These are phyloP conservation scores for Esox lucius DNA, from an alignment of 2,797 vertebrate genomes.

Conservation along the genomic window DNA sequence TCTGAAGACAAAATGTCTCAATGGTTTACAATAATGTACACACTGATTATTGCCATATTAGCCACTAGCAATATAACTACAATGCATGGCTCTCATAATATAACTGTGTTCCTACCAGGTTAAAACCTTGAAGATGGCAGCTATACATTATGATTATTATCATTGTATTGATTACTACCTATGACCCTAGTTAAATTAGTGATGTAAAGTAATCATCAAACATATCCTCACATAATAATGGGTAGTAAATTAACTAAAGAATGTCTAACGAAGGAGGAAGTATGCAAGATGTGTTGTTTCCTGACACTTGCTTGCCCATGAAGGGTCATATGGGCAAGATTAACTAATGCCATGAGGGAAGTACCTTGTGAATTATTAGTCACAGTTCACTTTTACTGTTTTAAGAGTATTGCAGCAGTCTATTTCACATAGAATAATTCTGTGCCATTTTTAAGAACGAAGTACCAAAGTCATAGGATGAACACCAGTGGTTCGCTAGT, in stretches of 20 bases:
- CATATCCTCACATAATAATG: background rate
- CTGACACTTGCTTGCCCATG: background rate
- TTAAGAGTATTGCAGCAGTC: background rate
- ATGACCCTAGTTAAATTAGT: background rate
- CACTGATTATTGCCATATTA: background rate
- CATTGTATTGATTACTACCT: background rate
- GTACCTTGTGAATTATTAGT: background rate
- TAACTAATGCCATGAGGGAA: background rate
- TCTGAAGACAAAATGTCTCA: background rate
- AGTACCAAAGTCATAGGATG: background rate
- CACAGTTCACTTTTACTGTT: background rate
- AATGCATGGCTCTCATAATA: background rate
- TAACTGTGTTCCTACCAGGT: background rate
- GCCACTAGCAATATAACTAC: background rate
- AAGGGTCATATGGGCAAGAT: background rate
- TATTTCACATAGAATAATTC: background rate
- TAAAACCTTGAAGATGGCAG: background rate
- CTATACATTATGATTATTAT: background rate
- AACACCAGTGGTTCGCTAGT: background rate
- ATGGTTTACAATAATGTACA: background rate
- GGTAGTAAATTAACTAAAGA: background rate
- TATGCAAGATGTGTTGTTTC: background rate
- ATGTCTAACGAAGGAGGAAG: background rate
- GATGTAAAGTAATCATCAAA: background rate
- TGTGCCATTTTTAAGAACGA: background rate